Base-by-base conservation (phyloP, 2,888 invertebrate species). In the Tinea pellionella region DNA sequence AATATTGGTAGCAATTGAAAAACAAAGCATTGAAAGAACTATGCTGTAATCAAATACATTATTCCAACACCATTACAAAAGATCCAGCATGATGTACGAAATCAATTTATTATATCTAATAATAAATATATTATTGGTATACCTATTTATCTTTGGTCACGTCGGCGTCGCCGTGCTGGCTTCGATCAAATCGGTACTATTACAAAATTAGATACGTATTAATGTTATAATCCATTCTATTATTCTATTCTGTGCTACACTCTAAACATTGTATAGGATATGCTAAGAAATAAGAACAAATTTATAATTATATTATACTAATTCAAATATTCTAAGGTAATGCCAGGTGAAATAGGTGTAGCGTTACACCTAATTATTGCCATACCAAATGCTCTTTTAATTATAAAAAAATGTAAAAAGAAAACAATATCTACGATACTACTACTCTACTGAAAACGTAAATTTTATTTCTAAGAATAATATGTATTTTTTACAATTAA, bases 181-280 rank as follows among this genome's bases (percentile, higher is more conserved):
- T 32, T 13, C 57, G 57, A 47, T 47, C 51, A 29, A 37, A 60
- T 60, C 60, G 60, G 13, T 60, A 60, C 60, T 51, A 60, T 60
- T 60, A 60, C 51, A 60, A 60, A 60, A 60, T 60, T 60, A 60
- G 60, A 60, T 60, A 60, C 60, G 53, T 60, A 60, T 60, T 60
- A 51, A 60, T 60, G 60, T 60, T 60, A 60, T 60, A 60, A 60
- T 57, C 57, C 60, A 60, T 60, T 60, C 32, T 30, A 51, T 51
- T 51, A 29, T 60, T 60, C 47, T 32, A 51, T 47, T 60, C 30
- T 16, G 37, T 51, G 12, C 13, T 47, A 47, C 32, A 47, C 13
- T 32, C 53, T 30, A 43, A 43, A 42, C 29, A 30, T 19, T 16
- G 7, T 12, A 51, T 30, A 51, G 60, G 51, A 60, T 18, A 60